A percentile compares a stretch with the other conserved stretches of the same genome.
phyloP scores from a whole-genome alignment of 2,113 vertebrate species.

The Mus spicilegus region DNA sequence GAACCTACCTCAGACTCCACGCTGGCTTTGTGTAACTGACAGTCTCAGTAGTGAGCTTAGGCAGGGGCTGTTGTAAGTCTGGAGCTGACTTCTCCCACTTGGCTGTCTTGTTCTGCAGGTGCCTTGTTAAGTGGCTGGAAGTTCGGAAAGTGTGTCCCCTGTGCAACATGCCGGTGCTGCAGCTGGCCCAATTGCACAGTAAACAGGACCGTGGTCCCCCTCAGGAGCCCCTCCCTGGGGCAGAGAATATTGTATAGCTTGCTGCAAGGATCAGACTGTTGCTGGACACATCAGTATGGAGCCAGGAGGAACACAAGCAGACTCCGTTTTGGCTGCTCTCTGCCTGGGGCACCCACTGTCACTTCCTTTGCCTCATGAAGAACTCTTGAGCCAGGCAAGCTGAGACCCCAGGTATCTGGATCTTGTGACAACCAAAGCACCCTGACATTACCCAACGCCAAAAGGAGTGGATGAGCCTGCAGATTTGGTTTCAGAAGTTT shows the following conservation, averaged over 20 bases:
- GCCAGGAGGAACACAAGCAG: constrained; percentile 66
- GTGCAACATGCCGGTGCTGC: constrained; percentile 98
- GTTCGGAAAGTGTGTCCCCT: constrained; percentile 98
- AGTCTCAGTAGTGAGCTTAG: not conserved
- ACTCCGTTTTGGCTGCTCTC: constrained; percentile 57
- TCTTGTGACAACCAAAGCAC: constrained; percentile 92
- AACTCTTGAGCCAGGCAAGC: constrained; percentile 58
- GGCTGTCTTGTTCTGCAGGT: constrained; percentile 86
- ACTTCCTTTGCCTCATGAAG: constrained; percentile 75
- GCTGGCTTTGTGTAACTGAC: not conserved
- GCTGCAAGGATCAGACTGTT: constrained; percentile 1
- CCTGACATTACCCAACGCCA: constrained; percentile 79
- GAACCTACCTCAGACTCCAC: not conserved
- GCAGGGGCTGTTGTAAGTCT: not conserved
- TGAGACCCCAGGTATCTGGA: constrained; percentile 70
- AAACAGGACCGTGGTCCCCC: constrained; percentile 88
- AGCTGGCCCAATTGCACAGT: constrained; percentile 95
- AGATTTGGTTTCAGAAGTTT: constrained; percentile 75
- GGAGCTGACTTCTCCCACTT: constrained; percentile 3
- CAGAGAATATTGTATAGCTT: constrained; percentile 95
- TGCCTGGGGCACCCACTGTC: constrained; percentile 53
- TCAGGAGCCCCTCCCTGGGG: constrained; percentile 93
- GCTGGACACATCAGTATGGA: constrained; percentile 56
- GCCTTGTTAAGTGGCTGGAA: constrained; percentile 99
- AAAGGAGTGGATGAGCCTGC: constrained; percentile 33